Percentiles rank a stretch among this genome's conserved stretches.
Conservation (phyloP, 30 jellyfish, hydroid and myxozoan genomes). For the Cassiopea andromeda region DNA sequence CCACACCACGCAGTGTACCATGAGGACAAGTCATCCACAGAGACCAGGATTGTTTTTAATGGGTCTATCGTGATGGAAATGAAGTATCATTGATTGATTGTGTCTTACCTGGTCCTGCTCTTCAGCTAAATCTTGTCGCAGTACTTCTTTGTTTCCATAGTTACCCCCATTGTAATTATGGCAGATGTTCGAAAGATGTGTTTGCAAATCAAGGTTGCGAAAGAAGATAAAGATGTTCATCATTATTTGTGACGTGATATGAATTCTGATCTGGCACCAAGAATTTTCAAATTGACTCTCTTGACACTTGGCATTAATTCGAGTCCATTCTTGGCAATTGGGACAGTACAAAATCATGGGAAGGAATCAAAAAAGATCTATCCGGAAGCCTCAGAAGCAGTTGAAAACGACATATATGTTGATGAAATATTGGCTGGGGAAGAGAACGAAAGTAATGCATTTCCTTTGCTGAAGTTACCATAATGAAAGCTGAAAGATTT, state of each 20-base stretch:
- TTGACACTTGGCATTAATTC: not conserved
- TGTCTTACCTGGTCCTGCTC: conserved; percentile 35
- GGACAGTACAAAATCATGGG: not conserved
- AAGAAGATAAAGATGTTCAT: conserved; percentile 26
- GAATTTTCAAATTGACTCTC: not conserved
- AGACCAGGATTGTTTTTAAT: conserved; percentile 33
- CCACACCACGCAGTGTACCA: conserved; percentile 28
- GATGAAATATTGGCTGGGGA: not conserved
- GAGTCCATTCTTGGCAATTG: not conserved
- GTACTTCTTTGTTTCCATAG: conserved; percentile 43
- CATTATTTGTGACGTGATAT: conserved; percentile 44
- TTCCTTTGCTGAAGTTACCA: not conserved
- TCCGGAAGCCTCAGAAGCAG: not conserved
- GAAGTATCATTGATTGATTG: conserved; percentile 17
- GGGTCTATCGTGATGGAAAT: not conserved
- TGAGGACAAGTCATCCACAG: conserved; percentile 16
- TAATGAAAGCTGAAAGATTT: not conserved
- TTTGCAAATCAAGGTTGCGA: conserved; percentile 11
- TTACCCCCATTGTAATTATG: conserved; percentile 29
- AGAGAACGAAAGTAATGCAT: conserved; percentile 2
- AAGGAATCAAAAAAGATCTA: not conserved
- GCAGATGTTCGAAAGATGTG: conserved; percentile 50
- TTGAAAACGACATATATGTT: not conserved
- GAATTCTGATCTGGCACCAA: conserved; percentile 15
- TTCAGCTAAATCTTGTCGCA: conserved; percentile 28